Percentiles rank a stretch among this genome's conserved stretches.
Evolutionary conservation across 2,797 vertebrate species (phyloP).

Genomic region (Columba guinea): DNA sequence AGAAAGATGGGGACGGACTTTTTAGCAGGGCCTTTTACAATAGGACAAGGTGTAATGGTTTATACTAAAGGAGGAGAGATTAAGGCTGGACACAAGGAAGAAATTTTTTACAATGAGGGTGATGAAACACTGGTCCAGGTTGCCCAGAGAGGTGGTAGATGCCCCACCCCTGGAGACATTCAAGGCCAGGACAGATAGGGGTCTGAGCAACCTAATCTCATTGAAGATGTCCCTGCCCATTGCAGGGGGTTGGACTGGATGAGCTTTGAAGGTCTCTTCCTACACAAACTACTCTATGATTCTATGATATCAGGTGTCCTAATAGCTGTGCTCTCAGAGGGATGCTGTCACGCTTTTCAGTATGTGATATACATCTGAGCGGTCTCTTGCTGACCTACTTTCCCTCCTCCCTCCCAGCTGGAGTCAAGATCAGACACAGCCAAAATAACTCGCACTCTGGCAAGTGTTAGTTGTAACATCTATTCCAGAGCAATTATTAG

Average conservation of each 20-base stretch:
- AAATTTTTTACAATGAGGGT: too few relatives aligned
- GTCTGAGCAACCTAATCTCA: too few relatives aligned
- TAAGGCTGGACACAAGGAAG: too few relatives aligned
- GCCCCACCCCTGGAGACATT: too few relatives aligned
- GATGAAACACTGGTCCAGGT: too few relatives aligned
- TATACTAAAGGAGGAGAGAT: too few relatives aligned
- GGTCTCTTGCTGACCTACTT: neutral
- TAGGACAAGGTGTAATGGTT: too few relatives aligned
- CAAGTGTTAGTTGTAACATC: neutral
- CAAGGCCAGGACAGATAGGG: too few relatives aligned
- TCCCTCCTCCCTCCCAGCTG: neutral
- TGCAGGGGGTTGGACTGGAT: neutral
- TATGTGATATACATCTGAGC: neutral
- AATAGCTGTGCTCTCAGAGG: neutral
- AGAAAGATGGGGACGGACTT: too few relatives aligned
- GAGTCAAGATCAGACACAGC: neutral
- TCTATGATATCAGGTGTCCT: neutral
- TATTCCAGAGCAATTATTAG: neutral
- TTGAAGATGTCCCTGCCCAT: too few relatives aligned
- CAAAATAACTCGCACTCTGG: neutral
- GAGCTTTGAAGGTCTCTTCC: neutral
- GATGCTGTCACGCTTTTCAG: neutral
- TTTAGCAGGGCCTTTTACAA: too few relatives aligned
- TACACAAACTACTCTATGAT: neutral
- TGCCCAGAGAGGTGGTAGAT: too few relatives aligned